Evolutionary conservation across 92 coral and sea anemone genomes (phyloP), one percentile per base, ranked within the genome.

Genomic region (Zoanthus solanderi): DNA sequence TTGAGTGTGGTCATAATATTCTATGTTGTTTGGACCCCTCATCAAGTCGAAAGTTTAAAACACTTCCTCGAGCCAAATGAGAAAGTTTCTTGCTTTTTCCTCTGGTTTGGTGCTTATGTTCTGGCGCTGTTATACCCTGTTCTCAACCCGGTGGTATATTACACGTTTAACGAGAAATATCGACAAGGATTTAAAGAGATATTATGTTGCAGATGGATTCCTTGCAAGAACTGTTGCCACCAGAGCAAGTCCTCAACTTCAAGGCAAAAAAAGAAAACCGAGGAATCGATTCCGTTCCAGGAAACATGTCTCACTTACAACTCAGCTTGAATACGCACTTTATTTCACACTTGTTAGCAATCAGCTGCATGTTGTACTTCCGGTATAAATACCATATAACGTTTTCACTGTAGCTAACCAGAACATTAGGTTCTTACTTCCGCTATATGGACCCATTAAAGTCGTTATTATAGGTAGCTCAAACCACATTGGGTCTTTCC

Each of bases 21-120:
- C 42, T 79, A 61, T 17, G 84, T 37, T 0, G 84, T 79, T 3
- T 79, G 84, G 84, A 63, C 68, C 68, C 84, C 84, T 17, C 72
- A 79, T 28, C 84, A 79, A 12, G 74, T 63, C 17, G 80, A 76
- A 28, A 76, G 80, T 57, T 18, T 76, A 13, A 52, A 48, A 11
- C 63, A 76, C 8, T 76, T 76, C 61, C 61, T 76, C 17, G 28
- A 45, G 44, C 80, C 80, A 18, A 32, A 76, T n/a, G 44, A 13
- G 15, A 4, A 31, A 30, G 45, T 69, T 31, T 31, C 78, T 15
- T 75, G 78, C 32, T 45, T 75, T 46, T 76, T 76, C 80, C 50
- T 18, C 11, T 76, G 80, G 80, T 23, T 76, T 2, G 44, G 56
- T 15, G 42, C 61, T 9, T 76, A 48, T 15, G 80, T 76, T 32